phyloP scores from a whole-genome alignment of 2,888 invertebrate genomes.

The Spilarctia lutea region DNA sequence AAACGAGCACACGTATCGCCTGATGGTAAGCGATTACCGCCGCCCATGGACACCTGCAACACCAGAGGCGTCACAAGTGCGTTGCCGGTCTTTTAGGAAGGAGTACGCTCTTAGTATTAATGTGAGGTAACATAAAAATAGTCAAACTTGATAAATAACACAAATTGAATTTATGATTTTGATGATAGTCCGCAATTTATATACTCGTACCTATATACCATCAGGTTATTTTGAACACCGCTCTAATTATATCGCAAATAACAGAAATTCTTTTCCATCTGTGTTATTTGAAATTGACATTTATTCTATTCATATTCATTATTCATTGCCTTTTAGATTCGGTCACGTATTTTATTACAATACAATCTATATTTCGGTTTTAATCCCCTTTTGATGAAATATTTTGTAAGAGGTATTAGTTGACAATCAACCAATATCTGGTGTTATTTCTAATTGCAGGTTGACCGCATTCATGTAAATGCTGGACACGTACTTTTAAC shows the following conservation, averaged over 20 bases:
- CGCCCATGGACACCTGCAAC: too few relatives aligned
- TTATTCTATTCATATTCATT: constrained; percentile 35
- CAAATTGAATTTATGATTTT: background rate
- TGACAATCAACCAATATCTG: constrained; percentile 23
- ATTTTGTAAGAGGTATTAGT: constrained; percentile 25
- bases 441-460: constrained; percentile 2
- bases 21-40: too few relatives aligned
- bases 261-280: constrained; percentile 22
- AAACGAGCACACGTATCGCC: too few relatives aligned
- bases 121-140: background rate
- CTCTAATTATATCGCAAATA: constrained; percentile 16
- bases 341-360: constrained; percentile 46
- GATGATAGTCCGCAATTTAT: background rate
- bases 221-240: background rate
- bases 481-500: background rate
- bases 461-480: too few relatives aligned
- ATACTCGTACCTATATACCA: background rate
- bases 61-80: too few relatives aligned
- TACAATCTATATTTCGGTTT: constrained; percentile 32
- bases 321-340: constrained; percentile 31
- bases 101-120: too few relatives aligned
- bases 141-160: background rate
- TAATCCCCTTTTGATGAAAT: constrained; percentile 27
- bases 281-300: constrained; percentile 40
- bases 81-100: too few relatives aligned